Percentiles rank a stretch among this genome's conserved stretches.
phyloP scores from a whole-genome alignment of 1,140 invertebrate genomes.

The Steinernema khuongi region DNA sequence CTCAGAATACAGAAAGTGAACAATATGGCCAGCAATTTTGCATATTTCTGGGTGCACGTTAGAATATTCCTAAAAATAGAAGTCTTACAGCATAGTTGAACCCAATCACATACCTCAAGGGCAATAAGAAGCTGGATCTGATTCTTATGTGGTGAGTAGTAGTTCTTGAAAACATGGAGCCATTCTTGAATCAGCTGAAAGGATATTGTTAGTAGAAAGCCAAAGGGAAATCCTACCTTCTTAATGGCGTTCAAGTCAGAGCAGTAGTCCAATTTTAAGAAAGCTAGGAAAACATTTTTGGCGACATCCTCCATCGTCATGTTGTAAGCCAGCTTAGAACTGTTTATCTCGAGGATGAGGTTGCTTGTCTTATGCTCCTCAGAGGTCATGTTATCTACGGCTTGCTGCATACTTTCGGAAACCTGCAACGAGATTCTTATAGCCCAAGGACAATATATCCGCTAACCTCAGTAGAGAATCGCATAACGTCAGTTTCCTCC shows the following conservation, averaged over 20 bases:
- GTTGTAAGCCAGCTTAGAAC: slow-evolving; percentile 43
- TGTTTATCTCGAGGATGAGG: slow-evolving; percentile 43
- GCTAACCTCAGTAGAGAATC: slow-evolving; percentile 20
- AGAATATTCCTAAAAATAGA: neutral
- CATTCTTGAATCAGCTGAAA: slow-evolving; percentile 36
- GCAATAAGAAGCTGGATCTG: slow-evolving; percentile 31
- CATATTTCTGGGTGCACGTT: neutral
- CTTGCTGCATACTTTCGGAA: slow-evolving; percentile 26
- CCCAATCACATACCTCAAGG: slow-evolving; percentile 16
- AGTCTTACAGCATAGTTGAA: neutral
- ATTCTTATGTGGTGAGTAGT: slow-evolving; percentile 21
- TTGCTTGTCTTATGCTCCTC: slow-evolving; percentile 22
- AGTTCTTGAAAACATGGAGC: slow-evolving; percentile 37
- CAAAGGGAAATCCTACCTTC: slow-evolving; percentile 13
- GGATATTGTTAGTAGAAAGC: neutral
- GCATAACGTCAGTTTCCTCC: neutral
- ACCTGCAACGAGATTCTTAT: slow-evolving; percentile 27
- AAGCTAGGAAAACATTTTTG: slow-evolving; percentile 38
- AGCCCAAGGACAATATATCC: slow-evolving; percentile 8
- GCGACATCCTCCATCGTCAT: slow-evolving; percentile 40
- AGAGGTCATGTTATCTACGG: slow-evolving; percentile 11
- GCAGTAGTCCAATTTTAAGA: slow-evolving; percentile 23
- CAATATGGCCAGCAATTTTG: slow-evolving; percentile 25
- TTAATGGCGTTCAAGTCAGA: slow-evolving; percentile 10
- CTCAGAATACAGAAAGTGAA: slow-evolving; percentile 32